Percentiles rank a stretch among this genome's conserved stretches.
Conservation (phyloP, 2,888 invertebrate genomes). For the Drosophila quasianomalipes region DNA sequence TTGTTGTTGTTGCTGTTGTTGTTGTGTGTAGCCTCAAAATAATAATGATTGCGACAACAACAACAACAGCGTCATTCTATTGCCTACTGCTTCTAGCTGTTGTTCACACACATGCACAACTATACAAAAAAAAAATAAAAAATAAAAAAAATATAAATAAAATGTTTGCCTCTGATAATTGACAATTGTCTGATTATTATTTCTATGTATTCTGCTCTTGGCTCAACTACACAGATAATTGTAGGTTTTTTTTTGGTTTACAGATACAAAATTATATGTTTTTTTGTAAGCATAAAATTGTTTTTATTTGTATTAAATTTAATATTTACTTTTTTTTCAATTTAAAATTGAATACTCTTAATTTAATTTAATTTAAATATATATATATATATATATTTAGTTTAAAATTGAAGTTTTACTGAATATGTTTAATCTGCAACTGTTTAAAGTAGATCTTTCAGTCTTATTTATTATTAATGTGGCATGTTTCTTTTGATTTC, state of each 20-base stretch:
- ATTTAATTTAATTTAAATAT: background rate
- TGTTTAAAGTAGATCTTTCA: background rate
- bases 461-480: conserved; percentile 1
- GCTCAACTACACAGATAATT: conserved; percentile 32
- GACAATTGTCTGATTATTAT: conserved; percentile 78
- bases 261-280: background rate
- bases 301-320: background rate
- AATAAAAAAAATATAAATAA: conserved; percentile 25
- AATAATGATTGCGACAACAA: conserved; percentile 81
- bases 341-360: background rate
- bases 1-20: conserved; percentile 7
- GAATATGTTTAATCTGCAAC: conserved; percentile 5
- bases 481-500: conserved; percentile 9
- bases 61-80: conserved; percentile 29
- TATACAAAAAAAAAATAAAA: conserved; percentile 14
- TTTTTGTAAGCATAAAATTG: background rate
- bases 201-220: conserved; percentile 50
- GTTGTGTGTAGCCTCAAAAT: conserved; percentile 76
- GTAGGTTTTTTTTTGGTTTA: conserved; percentile 20
- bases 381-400: background rate
- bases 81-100: conserved; percentile 39
- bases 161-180: conserved; percentile 69
- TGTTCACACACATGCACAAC: conserved; percentile 26
- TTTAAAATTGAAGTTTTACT: background rate
- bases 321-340: no score